Percentiles rank a stretch among this genome's conserved stretches.
phyloP scores from a whole-genome alignment of 2,888 invertebrate species.

The Fissipunctia ypsillon region DNA sequence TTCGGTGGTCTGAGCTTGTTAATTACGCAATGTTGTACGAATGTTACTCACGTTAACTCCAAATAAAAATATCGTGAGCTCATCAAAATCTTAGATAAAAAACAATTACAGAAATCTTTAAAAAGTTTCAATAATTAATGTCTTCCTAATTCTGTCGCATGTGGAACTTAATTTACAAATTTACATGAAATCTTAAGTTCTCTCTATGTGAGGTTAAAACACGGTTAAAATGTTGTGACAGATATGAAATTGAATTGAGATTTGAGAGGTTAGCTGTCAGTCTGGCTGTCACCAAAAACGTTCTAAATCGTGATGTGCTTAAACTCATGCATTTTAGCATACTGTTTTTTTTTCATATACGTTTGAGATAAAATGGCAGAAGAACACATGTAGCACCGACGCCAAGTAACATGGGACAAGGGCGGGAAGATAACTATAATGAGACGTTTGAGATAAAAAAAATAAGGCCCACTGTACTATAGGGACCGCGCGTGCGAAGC shows the following conservation, averaged over 20 bases:
- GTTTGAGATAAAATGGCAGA: background rate
- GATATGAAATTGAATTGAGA: too few relatives aligned
- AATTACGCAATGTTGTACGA: conserved; percentile 54
- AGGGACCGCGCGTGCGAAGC: too few relatives aligned
- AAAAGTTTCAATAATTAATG: conserved; percentile 7
- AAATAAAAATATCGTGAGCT: conserved; percentile 77
- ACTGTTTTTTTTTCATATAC: background rate
- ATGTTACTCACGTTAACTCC: conserved; percentile 79
- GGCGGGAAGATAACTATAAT: background rate
- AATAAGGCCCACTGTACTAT: too few relatives aligned
- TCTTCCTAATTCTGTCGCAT: background rate
- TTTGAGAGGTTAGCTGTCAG: conserved; percentile 12
- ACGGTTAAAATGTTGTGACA: conserved; percentile 5
- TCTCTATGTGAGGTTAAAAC: too few relatives aligned
- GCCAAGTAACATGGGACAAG: background rate
- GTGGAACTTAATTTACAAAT: background rate
- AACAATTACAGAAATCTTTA: background rate
- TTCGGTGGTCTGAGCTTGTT: background rate
- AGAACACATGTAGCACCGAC: background rate
- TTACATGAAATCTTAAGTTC: too few relatives aligned
- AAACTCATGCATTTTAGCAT: background rate
- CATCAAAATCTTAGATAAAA: conserved; percentile 58
- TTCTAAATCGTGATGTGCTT: background rate
- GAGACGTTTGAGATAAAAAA: too few relatives aligned
- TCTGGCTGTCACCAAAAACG: background rate